Evolutionary conservation across 2,113 vertebrate genomes (phyloP), one percentile per base, ranked within the genome.

Genomic region (Pollachius pollachius): DNA sequence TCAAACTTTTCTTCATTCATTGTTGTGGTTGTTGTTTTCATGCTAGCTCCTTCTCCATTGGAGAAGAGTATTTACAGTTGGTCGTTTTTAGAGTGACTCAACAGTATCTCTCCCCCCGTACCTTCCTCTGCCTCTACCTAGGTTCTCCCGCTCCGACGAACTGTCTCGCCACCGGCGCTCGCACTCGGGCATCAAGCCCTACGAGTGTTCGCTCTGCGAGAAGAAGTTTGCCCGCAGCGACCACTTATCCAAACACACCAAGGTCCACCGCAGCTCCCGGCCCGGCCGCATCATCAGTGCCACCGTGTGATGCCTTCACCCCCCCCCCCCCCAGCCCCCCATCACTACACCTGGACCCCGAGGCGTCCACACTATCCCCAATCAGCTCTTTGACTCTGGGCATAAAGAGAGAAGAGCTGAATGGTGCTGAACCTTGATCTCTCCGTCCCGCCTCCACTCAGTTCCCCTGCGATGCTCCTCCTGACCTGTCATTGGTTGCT

Each of bases 201-300:
- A 95, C 77, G 92, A 89, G 75, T 96, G 95, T 71, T 76, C 88
- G 0, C 83, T 95, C 79, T 96, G 95, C 0, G 84, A 94, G 72
- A 95, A 96, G 88, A 95, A 83, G 84, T 96, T 96, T 19, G 94
- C 95, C 77, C 92, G 93, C 88, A 95, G 94, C 4, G 94, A 95
- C 85, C 95, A 96, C 68, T 66, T 96, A 15, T 94, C 94, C 81
- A 95, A 95, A 81, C 94, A 96, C 83, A 82, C 93, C 18, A 95
- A 94, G 91, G 93, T 94, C 77, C 95, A 96, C 84, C 83, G 90
- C 60, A 92, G 90, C 71, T 92, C 92, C 60, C 87, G 85, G 54
- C 84, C 89, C 25, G 79, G 90, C 77, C 80, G 90, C 89, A 87
- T 91, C 0, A 76, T 88, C 52, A 81, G 88, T 70, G 74, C 82